Base-by-base conservation (phyloP, 2,113 vertebrate species). In the Thunnus thynnus region DNA sequence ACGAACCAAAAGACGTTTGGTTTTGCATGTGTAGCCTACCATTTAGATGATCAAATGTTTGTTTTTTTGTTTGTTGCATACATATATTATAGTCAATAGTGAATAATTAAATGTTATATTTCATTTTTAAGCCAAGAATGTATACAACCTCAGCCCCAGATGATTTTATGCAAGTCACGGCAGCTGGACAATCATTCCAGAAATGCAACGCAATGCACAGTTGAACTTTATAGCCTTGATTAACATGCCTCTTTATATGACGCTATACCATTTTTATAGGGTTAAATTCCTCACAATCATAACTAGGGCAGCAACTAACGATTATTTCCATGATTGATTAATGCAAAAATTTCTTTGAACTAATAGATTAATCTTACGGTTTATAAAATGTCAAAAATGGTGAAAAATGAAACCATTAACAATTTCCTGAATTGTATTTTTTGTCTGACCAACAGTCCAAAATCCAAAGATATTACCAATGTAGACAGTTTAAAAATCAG, bases 111-210 rank as follows among this genome's bases (percentile, higher is more conserved):
- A 56, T 46, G 36, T 41, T 41, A 62, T 78, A 30, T 36, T 22
- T 51, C 13, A 69, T 80, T 50, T 76, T 69, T 54, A 66, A 77
- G 16, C 41, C 30, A 61, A 60, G 4, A 77, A 82, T 65, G 25
- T 44, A 52, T 11, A 25, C 51, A 52, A n/a, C 16, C 27, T 47
- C 16, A 72, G 27, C 9, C 14, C 13, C 63, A 47, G 18, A 46
- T 60, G 47, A 8, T 56, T 78, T 30, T 62, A 25, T 65, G 27
- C 48, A 58, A n/a, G 32, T 60, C 27, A 73, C 41, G 18, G 46
- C 54, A 65, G 60, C 71, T 82, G 57, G 76, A 63, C 64, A 73
- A 73, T 86, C 76, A 85, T 50, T 83, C 81, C 85, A 76, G 51
- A 73, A 60, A 79, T 77, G 72, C 70, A 83, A 52, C 54, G 44